These are phyloP conservation scores for Tetranychus piercei DNA, from an alignment of 2,888 invertebrate genomes.

Conservation along the genomic window DNA sequence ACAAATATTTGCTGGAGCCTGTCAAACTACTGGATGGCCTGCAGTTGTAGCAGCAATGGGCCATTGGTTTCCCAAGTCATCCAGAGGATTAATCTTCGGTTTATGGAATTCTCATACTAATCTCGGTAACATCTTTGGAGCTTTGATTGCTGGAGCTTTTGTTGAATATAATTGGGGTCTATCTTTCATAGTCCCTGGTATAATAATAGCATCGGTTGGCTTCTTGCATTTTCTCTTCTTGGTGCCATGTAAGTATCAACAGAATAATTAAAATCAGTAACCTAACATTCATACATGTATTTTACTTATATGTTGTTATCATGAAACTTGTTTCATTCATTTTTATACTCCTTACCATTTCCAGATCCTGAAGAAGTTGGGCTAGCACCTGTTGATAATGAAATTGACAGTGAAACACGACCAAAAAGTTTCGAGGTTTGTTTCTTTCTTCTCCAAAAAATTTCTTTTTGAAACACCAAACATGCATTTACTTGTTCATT, in stretches of 20 bases:
- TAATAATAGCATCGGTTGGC: slow-evolving; percentile 44
- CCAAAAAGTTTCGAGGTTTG: not conserved
- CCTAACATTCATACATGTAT: not conserved
- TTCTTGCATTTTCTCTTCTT: slow-evolving; percentile 61
- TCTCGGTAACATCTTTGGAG: slow-evolving; percentile 66
- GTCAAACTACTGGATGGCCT: slow-evolving; percentile 90
- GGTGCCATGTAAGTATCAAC: slow-evolving; percentile 39
- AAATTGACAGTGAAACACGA: slow-evolving; percentile 1
- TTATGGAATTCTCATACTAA: slow-evolving; percentile 95
- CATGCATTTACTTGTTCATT: too few species aligned
- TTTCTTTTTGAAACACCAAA: not conserved
- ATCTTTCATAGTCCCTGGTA: slow-evolving; percentile 78
- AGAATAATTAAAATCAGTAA: too few species aligned
- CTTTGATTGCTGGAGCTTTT: slow-evolving; percentile 66
- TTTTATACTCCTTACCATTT: not conserved
- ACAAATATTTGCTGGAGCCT: slow-evolving; percentile 42
- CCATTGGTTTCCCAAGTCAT: slow-evolving; percentile 56
- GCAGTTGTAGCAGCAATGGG: slow-evolving; percentile 79
- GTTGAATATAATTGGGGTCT: slow-evolving; percentile 73
- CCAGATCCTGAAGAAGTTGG: slow-evolving; percentile 55
- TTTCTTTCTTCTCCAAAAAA: not conserved
- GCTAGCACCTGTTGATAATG: slow-evolving; percentile 34
- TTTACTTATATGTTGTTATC: slow-evolving; percentile 16
- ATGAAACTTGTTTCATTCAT: not conserved
- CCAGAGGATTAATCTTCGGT: slow-evolving; percentile 59